These are phyloP conservation scores for Karalla daura DNA, from an alignment of 2,797 vertebrate genomes.

Conservation along the genomic window DNA sequence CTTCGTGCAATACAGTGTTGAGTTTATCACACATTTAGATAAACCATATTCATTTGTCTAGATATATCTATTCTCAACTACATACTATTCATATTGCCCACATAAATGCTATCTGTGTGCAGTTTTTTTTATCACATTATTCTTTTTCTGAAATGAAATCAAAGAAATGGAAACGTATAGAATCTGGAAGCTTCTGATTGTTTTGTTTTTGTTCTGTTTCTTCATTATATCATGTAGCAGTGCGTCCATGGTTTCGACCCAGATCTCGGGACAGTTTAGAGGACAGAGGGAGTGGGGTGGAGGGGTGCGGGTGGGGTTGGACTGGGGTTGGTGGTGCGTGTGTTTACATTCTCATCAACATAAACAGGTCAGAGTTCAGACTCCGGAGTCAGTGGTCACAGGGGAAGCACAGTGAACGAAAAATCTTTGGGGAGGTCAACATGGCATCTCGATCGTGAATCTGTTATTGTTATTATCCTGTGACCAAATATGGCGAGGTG, in stretches of 20 bases:
- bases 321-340: slow-evolving; percentile 34
- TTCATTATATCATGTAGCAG: slow-evolving; percentile 58
- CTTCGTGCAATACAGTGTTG: slow-evolving; percentile 88
- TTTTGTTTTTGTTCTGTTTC: slow-evolving; percentile 67
- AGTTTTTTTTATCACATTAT: slow-evolving; percentile 77
- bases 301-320: background rate
- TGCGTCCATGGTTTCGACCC: slow-evolving; percentile 64
- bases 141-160: slow-evolving; percentile 76
- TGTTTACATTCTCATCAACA: slow-evolving; percentile 80
- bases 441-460: slow-evolving; percentile 54
- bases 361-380: slow-evolving; percentile 71
- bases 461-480: slow-evolving; percentile 62
- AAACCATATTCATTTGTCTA: slow-evolving; percentile 84
- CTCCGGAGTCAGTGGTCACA: slow-evolving; percentile 48
- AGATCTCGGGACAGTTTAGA: slow-evolving; percentile 49
- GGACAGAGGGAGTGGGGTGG: slow-evolving; percentile 3
- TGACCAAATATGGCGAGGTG: slow-evolving; percentile 59
- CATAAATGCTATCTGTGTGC: slow-evolving; percentile 85
- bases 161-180: slow-evolving; percentile 71
- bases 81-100: slow-evolving; percentile 85
- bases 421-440: slow-evolving; percentile 66
- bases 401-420: slow-evolving; percentile 84
- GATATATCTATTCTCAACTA: slow-evolving; percentile 85
- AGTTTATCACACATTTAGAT: slow-evolving; percentile 88
- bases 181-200: slow-evolving; percentile 76